These are phyloP conservation scores for Peribatodes rhomboidaria DNA, from an alignment of 2,888 invertebrate species.

Conservation along the genomic window DNA sequence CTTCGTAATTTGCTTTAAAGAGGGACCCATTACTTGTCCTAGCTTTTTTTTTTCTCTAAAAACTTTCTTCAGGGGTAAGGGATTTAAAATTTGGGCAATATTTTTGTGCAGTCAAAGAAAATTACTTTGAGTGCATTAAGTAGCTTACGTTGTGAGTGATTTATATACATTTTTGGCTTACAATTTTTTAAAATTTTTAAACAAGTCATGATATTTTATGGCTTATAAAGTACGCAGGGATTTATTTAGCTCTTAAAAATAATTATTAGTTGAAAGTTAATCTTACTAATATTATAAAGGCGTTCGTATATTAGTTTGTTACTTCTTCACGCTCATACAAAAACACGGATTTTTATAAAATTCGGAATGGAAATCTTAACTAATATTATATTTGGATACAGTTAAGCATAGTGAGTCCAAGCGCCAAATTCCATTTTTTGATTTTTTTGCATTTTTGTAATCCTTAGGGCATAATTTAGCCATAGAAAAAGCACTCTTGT, in stretches of 20 bases:
- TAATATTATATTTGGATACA: no score
- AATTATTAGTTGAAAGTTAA: no score
- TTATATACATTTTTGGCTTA: conserved; percentile 43
- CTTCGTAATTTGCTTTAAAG: conserved; percentile 48
- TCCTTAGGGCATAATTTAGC: no score
- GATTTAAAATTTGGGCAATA: conserved; percentile 36
- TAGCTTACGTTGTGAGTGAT: conserved; percentile 47
- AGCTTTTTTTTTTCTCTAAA: conserved; percentile 39
- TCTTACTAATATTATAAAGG: no score
- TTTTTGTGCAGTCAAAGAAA: conserved; percentile 41
- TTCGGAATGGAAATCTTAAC: no score
- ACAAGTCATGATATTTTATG: not conserved
- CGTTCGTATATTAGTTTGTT: no score
- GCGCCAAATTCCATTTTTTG: no score
- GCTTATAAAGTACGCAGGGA: not conserved
- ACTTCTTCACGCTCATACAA: no score
- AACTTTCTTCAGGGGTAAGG: conserved; percentile 36
- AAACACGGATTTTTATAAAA: no score
- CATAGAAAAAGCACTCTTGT: no score
- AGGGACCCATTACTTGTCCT: conserved; percentile 46
- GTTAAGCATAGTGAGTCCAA: no score
- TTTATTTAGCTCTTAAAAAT: not conserved
- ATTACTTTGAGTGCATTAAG: conserved; percentile 45
- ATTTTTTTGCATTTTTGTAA: no score
- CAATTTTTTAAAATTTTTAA: conserved; percentile 2